Base-by-base conservation (phyloP, 2,113 vertebrate genomes). In the Malurus cyaneus region DNA sequence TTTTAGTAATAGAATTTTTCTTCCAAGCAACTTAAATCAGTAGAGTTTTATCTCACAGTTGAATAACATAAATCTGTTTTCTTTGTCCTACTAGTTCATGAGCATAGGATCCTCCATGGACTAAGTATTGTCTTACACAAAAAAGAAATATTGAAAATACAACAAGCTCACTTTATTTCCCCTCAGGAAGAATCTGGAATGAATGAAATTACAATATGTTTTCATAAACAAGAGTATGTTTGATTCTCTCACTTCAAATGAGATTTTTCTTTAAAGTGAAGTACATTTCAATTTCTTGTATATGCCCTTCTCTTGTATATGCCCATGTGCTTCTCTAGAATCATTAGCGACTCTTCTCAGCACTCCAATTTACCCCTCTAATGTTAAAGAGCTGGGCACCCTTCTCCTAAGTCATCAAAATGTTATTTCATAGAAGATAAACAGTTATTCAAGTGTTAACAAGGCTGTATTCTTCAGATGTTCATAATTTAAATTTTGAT, bases 391-490 rank as follows among this genome's bases (percentile, higher is more conserved):
- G 65, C 24, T 34, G 16, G n/a, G 14, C 11, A 61, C 2, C 6
- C 5, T 71, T 79, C 44, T 65, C 16, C 31, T 76, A 54, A 85
- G 17, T 65, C 21, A 60, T 24, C 9, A 70, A 67, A 8, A 83
- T 31, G 2, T 41, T 64, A 4, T 7, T 26, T 34, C 67, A 26
- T 8, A 50, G 17, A 69, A 64, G 18, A 32, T 21, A 53, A 44
- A 6, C 0, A 83, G 34, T 70, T 56, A 31, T 17, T 5, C 1
- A 0, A 83, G 11, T 15, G 6, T 49, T 57, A 82, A 21, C 13
- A 71, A 67, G 18, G 11, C 11, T 76, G 21, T 57, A 54, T 47
- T 76, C 19, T 91, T 76, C 34, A 50, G 17, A 14, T 34, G 36
- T n/a, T 41, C 23, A 34, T 41, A 71, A 67, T 49, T n/a, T 60